Evolutionary conservation across 2,888 invertebrate genomes (phyloP), one percentile per base, ranked within the genome.

Genomic region (Chorisops tibialis): DNA sequence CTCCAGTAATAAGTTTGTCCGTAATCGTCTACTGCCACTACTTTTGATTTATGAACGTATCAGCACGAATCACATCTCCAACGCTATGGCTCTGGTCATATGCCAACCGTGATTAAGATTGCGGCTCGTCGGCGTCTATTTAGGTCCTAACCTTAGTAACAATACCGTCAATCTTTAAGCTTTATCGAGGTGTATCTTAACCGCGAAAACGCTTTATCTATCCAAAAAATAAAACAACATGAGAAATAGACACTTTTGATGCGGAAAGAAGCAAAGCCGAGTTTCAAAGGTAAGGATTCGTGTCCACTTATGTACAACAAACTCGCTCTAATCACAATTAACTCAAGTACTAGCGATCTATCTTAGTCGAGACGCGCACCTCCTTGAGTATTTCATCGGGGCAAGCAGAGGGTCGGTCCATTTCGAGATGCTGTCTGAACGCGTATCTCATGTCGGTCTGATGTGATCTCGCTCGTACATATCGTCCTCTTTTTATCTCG

Each of bases 401-500:
- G 30, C 9, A n/a, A n/a, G n/a, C 30, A 9, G 30, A 30, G 30
- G 30, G n/a, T n/a, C 9, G 30, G 30, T 30, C 5, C 30, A 30
- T 30, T 30, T 30, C 7, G 30, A n/a, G 30, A 9, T 5, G 30
- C 30, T 30, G n/a, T n/a, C n/a, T n/a, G n/a, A n/a, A n/a, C n/a
- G n/a, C 30, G 30, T 5, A 30, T 30, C 30, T 5, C 7, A 30
- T 30, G 30, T 9, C 9, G 30, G 30, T 30, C 30, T 9, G n/a
- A 16, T 43, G 18, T 35, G 43, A 35, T 43, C 43, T 56, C 43
- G 45, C 39, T 56, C 43, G 56, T 24, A 56, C 56, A 30, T 45
- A 45, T 41, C 50, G 48, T 30, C 48, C n/a, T 49, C 24, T 39
- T 50, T 30, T 66, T 69, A 66, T 66, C 66, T 67, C 63, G 65